Evolutionary conservation across 1,140 invertebrate genomes (phyloP).

Genomic region (Ceratina japonica): DNA sequence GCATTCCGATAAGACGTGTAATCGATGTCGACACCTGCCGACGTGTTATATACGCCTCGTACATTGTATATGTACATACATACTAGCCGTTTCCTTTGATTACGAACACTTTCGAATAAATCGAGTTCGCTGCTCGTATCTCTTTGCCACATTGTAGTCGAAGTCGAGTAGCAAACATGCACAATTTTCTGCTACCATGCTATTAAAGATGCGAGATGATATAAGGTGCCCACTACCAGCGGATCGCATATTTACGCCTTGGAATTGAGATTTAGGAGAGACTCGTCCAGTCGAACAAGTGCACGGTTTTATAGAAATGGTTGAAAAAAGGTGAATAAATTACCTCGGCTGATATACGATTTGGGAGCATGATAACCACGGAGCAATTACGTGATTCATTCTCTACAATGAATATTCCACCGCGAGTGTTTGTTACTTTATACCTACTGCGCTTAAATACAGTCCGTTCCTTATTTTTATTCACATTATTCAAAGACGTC

Average conservation of each 20-base stretch:
- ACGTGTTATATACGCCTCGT: neutral
- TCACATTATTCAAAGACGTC: too few species aligned
- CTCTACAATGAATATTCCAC: too few species aligned
- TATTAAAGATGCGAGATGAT: neutral
- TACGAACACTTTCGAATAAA: neutral
- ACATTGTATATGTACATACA: too few species aligned
- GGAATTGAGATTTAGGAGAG: neutral
- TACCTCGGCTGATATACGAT: neutral
- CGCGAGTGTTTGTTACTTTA: too few species aligned
- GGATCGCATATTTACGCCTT: neutral
- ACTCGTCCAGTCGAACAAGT: neutral
- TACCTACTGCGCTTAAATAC: too few species aligned
- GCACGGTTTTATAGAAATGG: neutral
- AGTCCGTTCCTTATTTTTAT: too few species aligned
- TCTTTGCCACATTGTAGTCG: constrained; percentile 23
- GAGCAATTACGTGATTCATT: too few species aligned
- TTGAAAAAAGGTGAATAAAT: neutral
- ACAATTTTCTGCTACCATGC: too few species aligned
- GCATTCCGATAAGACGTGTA: neutral
- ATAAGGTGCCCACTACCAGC: neutral
- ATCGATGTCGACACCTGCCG: neutral
- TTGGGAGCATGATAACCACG: too few species aligned
- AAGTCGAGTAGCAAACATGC: neutral
- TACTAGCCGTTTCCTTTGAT: neutral
- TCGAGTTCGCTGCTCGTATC: neutral